Percentiles rank a stretch among this genome's conserved stretches.
These are phyloP conservation scores for Ctenochaetus hawaiiensis DNA, from an alignment of 2,797 vertebrate genomes.

Conservation along the genomic window DNA sequence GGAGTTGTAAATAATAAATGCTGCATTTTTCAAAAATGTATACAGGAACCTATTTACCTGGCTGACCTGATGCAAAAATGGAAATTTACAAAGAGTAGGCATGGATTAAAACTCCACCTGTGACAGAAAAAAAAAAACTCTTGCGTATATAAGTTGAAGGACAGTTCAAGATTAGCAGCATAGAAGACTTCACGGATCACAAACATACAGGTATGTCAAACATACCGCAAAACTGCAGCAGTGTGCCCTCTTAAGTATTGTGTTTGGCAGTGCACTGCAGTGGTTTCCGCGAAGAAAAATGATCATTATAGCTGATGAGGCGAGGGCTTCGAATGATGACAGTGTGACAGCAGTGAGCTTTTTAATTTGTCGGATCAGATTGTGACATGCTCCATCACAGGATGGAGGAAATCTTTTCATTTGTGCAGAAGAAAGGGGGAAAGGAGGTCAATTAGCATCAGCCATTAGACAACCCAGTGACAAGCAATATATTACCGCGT, in stretches of 20 bases:
- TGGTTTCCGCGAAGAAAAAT: constrained; percentile 74
- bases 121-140: background rate
- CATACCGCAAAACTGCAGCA: constrained; percentile 29
- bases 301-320: constrained; percentile 89
- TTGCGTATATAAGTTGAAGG: constrained; percentile 26
- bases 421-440: constrained; percentile 83
- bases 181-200: constrained; percentile 53
- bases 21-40: constrained; percentile 10
- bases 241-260: constrained; percentile 69
- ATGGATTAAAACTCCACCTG: constrained; percentile 25
- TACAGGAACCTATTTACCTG: background rate
- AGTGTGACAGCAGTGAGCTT: constrained; percentile 87
- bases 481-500: constrained; percentile 84
- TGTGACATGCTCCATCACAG: constrained; percentile 87
- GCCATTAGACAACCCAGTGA: constrained; percentile 87
- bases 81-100: constrained; percentile 6
- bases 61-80: background rate
- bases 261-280: constrained; percentile 73
- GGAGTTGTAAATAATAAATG: constrained; percentile 42
- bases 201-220: constrained; percentile 53
- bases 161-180: constrained; percentile 49
- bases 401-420: constrained; percentile 86
- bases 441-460: constrained; percentile 90
- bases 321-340: constrained; percentile 78
- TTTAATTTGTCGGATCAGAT: constrained; percentile 90